Percentiles rank a stretch among this genome's conserved stretches.
Conservation (phyloP, 2,113 vertebrate species). For the Actinemys pallida region DNA sequence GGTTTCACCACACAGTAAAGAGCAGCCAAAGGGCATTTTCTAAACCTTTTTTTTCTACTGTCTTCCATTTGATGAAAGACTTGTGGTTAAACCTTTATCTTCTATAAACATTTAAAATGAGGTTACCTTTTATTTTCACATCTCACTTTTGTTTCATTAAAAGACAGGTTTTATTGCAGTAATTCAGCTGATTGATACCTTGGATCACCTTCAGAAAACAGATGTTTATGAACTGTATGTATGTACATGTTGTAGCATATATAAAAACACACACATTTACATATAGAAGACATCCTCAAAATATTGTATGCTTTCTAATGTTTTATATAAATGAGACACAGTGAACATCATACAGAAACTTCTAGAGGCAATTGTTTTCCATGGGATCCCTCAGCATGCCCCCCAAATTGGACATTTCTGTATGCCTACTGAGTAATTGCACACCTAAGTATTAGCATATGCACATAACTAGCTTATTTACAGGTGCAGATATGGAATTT, state of each 20-base stretch:
- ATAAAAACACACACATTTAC: slow-evolving; percentile 56
- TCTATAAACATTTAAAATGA: slow-evolving; percentile 80
- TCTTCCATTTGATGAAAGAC: slow-evolving; percentile 83
- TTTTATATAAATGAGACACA: slow-evolving; percentile 4
- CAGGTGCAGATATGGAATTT: not conserved
- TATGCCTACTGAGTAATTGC: not conserved
- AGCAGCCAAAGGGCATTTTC: slow-evolving; percentile 81
- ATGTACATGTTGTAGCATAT: slow-evolving; percentile 50
- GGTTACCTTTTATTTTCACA: slow-evolving; percentile 81
- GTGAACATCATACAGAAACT: not conserved
- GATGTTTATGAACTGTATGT: slow-evolving; percentile 76
- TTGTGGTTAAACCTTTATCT: slow-evolving; percentile 84
- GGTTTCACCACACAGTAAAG: slow-evolving; percentile 78
- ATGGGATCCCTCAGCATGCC: not conserved
- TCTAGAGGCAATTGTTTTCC: not conserved
- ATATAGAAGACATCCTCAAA: slow-evolving; percentile 55
- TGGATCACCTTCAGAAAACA: slow-evolving; percentile 79
- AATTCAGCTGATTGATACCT: slow-evolving; percentile 79
- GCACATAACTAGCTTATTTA: not conserved
- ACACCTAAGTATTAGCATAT: not conserved
- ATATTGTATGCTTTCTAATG: not conserved
- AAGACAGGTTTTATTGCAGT: slow-evolving; percentile 73
- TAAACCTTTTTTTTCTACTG: slow-evolving; percentile 75
- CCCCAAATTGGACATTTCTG: not conserved
- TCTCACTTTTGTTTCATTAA: slow-evolving; percentile 81